A percentile compares a stretch with the other conserved stretches of the same genome.
Conservation (phyloP, 1,140 invertebrate species). For the Rhopalosiphum padi region DNA sequence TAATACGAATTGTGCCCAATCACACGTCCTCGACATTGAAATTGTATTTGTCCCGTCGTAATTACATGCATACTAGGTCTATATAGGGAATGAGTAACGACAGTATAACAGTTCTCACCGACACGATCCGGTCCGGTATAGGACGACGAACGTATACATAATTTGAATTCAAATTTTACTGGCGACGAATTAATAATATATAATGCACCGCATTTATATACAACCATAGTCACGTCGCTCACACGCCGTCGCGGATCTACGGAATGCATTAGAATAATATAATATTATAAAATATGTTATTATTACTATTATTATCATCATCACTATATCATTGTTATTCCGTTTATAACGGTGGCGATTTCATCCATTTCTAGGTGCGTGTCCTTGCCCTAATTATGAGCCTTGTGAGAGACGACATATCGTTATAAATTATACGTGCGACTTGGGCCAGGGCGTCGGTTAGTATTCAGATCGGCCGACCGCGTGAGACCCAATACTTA, state of each 20-base stretch:
- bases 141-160: background rate
- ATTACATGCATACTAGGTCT: background rate
- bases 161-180: background rate
- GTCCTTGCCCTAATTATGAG: conserved; percentile 49
- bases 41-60: background rate
- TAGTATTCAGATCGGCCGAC: background rate
- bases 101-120: background rate
- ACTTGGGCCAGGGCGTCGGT: background rate
- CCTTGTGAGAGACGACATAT: conserved; percentile 40
- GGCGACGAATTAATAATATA: conserved; percentile 10
- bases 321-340: conserved; percentile 1
- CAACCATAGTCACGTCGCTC: background rate
- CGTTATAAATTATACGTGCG: conserved; percentile 22
- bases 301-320: background rate
- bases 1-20: background rate
- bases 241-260: background rate
- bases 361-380: background rate
- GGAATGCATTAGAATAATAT: background rate
- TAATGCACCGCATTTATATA: background rate
- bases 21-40: background rate
- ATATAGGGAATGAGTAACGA: background rate
- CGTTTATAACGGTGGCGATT: background rate
- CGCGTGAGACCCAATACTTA: conserved; percentile 16
- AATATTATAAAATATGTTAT: conserved; percentile 13
- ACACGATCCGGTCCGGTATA: background rate